These are phyloP conservation scores for Solenopsis fugax DNA, from an alignment of 1,140 invertebrate genomes.

Conservation along the genomic window DNA sequence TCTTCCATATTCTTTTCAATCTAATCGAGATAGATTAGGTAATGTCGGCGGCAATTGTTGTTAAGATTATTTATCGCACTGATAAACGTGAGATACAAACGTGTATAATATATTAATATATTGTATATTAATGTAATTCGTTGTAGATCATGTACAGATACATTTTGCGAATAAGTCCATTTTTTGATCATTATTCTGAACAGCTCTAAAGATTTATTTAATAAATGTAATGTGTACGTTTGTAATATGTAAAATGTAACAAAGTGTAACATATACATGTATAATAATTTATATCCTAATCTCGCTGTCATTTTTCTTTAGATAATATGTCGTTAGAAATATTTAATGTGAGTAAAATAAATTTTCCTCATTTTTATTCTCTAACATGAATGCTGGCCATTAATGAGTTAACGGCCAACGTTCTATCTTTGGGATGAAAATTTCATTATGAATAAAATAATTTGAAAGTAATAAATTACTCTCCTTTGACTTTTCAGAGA, in stretches of 20 bases:
- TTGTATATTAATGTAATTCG: constrained; percentile 18
- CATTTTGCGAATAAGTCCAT: constrained; percentile 48
- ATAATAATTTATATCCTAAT: constrained; percentile 66
- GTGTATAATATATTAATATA: constrained; percentile 57
- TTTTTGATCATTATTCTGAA: neutral
- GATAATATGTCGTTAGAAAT: constrained; percentile 37
- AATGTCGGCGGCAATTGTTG: neutral
- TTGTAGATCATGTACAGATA: constrained; percentile 45
- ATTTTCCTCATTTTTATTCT: neutral
- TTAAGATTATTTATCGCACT: constrained; percentile 55
- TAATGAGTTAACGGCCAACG: neutral
- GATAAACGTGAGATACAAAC: constrained; percentile 26
- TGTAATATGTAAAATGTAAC: constrained; percentile 54
- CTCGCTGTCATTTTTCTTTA: neutral
- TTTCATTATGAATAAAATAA: neutral
- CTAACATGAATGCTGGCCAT: neutral
- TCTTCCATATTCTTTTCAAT: constrained; percentile 1
- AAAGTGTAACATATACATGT: constrained; percentile 73
- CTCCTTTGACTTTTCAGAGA: neutral
- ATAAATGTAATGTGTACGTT: constrained; percentile 26
- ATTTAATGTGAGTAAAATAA: constrained; percentile 57
- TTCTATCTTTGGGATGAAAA: neutral
- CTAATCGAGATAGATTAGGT: constrained; percentile 39
- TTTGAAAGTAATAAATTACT: neutral
- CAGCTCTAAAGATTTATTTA: constrained; percentile 23